Percentiles rank a stretch among this genome's conserved stretches.
These are phyloP conservation scores for Petrolisthes cinctipes DNA, from an alignment of 2,888 invertebrate species.

Conservation along the genomic window DNA sequence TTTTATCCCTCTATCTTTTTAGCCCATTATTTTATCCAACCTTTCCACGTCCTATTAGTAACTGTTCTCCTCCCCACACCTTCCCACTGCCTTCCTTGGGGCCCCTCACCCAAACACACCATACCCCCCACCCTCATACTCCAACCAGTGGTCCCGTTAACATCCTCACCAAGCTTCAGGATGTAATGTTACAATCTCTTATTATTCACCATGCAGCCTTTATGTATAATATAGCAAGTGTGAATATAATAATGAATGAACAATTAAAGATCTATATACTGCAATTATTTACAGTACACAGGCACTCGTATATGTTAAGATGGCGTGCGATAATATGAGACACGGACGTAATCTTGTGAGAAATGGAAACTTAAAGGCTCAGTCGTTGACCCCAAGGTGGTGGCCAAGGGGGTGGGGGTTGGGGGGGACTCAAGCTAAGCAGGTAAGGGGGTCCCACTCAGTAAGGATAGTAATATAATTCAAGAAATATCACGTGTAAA, in stretches of 20 bases:
- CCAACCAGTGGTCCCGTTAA: neutral
- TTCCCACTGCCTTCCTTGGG: neutral
- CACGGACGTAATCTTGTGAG: neutral
- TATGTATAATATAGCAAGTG: too few relatives aligned
- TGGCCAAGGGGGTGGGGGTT: neutral
- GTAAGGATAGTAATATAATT: neutral
- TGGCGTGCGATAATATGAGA: conserved; percentile 1
- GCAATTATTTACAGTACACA: too few relatives aligned
- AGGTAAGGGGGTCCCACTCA: conserved; percentile 21
- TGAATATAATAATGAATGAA: too few relatives aligned
- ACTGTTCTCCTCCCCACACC: neutral
- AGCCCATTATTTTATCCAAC: neutral
- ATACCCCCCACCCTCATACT: neutral
- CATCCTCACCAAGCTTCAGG: neutral
- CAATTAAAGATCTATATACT: too few relatives aligned
- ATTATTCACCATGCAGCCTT: too few relatives aligned
- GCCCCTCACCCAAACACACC: neutral
- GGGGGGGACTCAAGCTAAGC: neutral
- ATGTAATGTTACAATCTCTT: too few relatives aligned
- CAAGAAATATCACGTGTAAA: neutral
- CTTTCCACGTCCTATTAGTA: neutral
- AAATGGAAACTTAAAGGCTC: neutral
- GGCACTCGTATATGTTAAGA: too few relatives aligned
- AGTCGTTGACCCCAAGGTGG: conserved; percentile 40
- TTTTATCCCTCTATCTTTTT: neutral